Evolutionary conservation across 2,888 invertebrate species (phyloP).

Genomic region (Chaitophorus viminalis): DNA sequence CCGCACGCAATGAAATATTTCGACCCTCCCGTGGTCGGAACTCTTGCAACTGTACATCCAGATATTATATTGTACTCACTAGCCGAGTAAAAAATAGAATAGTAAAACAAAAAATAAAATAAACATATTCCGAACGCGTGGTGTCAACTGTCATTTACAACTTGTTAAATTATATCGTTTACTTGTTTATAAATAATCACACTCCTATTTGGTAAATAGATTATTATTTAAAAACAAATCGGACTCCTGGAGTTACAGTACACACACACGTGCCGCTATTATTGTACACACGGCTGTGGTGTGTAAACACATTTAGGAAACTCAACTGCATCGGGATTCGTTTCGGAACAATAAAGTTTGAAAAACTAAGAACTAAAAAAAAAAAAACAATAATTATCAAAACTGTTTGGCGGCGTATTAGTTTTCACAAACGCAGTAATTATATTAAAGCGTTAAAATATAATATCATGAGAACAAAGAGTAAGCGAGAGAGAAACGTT

Average conservation of each 20-base stretch:
- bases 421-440: neutral
- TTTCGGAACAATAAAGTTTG: neutral
- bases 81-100: neutral
- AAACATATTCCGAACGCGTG: neutral
- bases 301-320: neutral
- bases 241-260: neutral
- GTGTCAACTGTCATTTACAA: neutral
- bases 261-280: neutral
- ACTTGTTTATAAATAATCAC: conserved; percentile 30
- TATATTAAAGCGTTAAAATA: no score
- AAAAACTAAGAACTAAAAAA: no score
- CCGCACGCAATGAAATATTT: conserved; percentile 46
- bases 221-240: conserved; percentile 21
- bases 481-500: no score
- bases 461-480: no score
- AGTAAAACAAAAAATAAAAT: neutral
- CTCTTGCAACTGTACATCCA: neutral
- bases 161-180: neutral
- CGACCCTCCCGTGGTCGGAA: conserved; percentile 32
- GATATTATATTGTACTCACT: neutral
- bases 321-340: no score
- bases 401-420: neutral
- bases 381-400: neutral
- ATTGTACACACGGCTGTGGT: neutral
- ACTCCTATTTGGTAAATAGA: conserved; percentile 15